A percentile compares a stretch with the other conserved stretches of the same genome.
phyloP scores from a whole-genome alignment of 2,888 invertebrate genomes.

The Conomelus anceps region DNA sequence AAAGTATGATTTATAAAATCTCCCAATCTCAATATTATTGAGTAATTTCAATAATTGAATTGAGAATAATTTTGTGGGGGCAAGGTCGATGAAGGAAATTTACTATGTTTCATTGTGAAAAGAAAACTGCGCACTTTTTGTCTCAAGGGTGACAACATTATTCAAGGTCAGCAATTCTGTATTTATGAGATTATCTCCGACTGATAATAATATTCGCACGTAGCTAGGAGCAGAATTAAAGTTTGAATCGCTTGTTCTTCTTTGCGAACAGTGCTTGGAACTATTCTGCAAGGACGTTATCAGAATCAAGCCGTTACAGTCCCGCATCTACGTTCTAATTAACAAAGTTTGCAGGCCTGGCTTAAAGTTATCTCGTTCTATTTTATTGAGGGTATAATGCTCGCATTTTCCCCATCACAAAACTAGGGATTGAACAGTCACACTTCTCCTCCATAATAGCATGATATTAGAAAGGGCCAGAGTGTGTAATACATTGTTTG shows the following conservation, averaged over 20 bases:
- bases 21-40: too few species aligned
- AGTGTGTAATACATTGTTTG: background rate
- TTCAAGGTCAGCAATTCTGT: background rate
- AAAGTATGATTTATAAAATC: too few species aligned
- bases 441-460: background rate
- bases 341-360: background rate
- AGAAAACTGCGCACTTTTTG: too few species aligned
- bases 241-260: background rate
- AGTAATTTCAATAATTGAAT: too few species aligned
- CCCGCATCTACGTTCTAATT: background rate
- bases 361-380: background rate
- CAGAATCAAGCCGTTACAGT: background rate
- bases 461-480: background rate
- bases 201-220: background rate
- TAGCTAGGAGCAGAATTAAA: background rate
- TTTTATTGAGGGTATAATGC: background rate
- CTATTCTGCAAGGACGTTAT: background rate
- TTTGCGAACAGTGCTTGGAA: background rate
- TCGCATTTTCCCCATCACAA: background rate
- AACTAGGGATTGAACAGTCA: background rate
- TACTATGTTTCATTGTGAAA: too few species aligned
- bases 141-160: too few species aligned
- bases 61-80: too few species aligned
- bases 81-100: too few species aligned
- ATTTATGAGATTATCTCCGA: background rate